These are phyloP conservation scores for Micromesistius poutassou DNA, from an alignment of 2,797 vertebrate genomes.

Conservation along the genomic window DNA sequence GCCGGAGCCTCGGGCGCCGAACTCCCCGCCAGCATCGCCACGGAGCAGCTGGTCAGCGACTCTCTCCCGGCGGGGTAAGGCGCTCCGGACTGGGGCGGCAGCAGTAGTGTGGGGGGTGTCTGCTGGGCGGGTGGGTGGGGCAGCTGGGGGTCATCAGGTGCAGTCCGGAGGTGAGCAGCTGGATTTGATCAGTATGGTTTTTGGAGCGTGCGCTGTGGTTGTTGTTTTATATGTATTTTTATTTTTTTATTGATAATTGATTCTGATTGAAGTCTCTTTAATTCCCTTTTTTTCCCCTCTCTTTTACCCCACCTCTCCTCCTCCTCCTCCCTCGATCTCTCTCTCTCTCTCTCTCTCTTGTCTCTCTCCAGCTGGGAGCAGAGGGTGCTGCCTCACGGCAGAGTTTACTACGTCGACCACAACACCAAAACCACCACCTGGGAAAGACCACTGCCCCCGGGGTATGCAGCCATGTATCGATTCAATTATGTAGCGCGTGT, in stretches of 20 bases:
- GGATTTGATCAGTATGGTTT: background rate
- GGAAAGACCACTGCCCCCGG: slow-evolving; percentile 94
- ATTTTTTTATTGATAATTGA: background rate
- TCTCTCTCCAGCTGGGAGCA: slow-evolving; percentile 88
- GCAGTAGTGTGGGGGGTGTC: background rate
- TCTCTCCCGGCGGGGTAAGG: slow-evolving; percentile 86
- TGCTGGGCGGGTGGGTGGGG: background rate
- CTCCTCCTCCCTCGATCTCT: background rate
- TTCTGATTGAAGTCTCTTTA: background rate
- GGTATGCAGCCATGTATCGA: slow-evolving; percentile 66
- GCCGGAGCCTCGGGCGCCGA: slow-evolving; percentile 46
- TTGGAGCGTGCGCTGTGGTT: background rate
- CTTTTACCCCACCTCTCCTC: background rate
- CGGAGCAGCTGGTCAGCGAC: slow-evolving; percentile 70
- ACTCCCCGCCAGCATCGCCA: slow-evolving; percentile 49
- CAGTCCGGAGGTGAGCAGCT: background rate
- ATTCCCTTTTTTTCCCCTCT: background rate
- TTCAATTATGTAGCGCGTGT: background rate
- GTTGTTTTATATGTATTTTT: background rate
- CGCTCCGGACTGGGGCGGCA: background rate
- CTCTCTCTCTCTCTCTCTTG: slow-evolving; percentile 8
- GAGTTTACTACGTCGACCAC: slow-evolving; percentile 97
- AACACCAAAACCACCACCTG: slow-evolving; percentile 98
- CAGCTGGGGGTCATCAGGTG: background rate
- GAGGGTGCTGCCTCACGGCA: slow-evolving; percentile 88